phyloP scores from a whole-genome alignment of 2,113 vertebrate species.

The Caloenas nicobarica region DNA sequence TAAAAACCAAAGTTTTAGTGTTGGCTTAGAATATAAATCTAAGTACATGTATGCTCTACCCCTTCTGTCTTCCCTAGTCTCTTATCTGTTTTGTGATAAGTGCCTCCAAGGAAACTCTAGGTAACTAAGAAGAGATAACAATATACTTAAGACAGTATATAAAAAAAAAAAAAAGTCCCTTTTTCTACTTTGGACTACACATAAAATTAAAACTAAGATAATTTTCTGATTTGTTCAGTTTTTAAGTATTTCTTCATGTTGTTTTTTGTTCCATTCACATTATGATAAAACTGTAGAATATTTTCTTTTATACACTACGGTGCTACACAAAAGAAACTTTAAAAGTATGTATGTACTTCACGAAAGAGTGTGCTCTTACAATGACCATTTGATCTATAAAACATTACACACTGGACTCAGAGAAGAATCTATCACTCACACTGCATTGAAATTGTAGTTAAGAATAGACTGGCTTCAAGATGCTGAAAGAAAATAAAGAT shows the following conservation, averaged over 20 bases:
- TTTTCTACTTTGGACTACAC: background rate
- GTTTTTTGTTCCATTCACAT: background rate
- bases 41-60: background rate
- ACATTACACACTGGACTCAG: background rate
- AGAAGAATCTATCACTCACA: background rate
- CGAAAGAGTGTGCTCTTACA: background rate
- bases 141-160: background rate
- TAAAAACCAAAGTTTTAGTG: rapidly evolving
- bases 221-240: background rate
- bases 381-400: background rate
- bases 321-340: background rate
- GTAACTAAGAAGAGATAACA: background rate
- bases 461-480: background rate
- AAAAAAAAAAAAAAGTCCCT: too few relatives aligned
- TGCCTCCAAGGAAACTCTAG: background rate
- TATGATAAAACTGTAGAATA: background rate
- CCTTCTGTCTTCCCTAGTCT: background rate
- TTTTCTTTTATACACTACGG: background rate
- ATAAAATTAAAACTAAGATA: background rate
- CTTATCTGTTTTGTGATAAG: background rate
- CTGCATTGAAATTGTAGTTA: background rate
- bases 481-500: background rate
- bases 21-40: background rate
- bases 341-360: background rate
- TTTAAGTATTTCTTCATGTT: background rate